phyloP scores from a whole-genome alignment of 2,797 vertebrate genomes.

The Aldrovandia affinis region DNA sequence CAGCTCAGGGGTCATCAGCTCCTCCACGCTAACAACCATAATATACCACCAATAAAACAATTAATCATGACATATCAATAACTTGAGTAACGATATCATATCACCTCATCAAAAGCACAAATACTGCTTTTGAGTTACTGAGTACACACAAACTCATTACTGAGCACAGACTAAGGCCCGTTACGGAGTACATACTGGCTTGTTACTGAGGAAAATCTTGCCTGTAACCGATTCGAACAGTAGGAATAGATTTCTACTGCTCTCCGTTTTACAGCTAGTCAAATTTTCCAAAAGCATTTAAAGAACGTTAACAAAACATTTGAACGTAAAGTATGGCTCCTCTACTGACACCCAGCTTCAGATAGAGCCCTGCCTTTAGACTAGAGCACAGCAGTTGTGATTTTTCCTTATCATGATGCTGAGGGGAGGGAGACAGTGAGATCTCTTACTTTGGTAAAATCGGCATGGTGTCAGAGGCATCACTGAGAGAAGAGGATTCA shows the following conservation, averaged over 20 bases:
- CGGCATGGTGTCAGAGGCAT: conserved; percentile 68
- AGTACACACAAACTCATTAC: background rate
- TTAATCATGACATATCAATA: background rate
- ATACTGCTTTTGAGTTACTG: background rate
- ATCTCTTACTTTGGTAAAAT: conserved; percentile 70
- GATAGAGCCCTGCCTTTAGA: too few species aligned
- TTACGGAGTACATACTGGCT: background rate
- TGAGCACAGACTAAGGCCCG: background rate
- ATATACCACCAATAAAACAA: background rate
- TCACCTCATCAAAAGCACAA: background rate
- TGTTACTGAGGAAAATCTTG: conserved; percentile 30
- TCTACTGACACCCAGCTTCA: background rate
- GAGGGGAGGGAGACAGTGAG: background rate
- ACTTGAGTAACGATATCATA: background rate
- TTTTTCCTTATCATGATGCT: too few species aligned
- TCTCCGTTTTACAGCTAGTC: conserved; percentile 69
- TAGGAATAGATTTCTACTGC: conserved; percentile 72
- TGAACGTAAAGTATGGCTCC: background rate
- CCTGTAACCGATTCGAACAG: conserved; percentile 48
- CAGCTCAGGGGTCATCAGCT: conserved; percentile 65
- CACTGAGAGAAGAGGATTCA: conserved; percentile 31
- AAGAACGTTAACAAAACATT: too few species aligned
- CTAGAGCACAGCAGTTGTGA: too few species aligned
- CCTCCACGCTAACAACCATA: conserved; percentile 61
- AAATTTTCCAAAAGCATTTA: conserved; percentile 15